These are phyloP conservation scores for Apamea crenata DNA, from an alignment of 2,888 invertebrate genomes.

Conservation along the genomic window DNA sequence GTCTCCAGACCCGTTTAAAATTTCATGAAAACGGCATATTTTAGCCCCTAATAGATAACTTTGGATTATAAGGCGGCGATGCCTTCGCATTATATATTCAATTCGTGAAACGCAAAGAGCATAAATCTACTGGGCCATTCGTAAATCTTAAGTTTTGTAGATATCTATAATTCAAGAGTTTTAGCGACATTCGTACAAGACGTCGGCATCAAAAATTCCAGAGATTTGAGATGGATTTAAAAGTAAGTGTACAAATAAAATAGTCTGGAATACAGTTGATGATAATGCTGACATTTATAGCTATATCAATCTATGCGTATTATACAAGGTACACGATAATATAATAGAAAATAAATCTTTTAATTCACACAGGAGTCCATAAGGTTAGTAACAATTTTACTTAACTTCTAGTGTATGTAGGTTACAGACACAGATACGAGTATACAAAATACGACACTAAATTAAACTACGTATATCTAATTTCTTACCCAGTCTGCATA, in stretches of 20 bases:
- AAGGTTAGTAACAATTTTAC: no score
- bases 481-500: background rate
- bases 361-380: no score
- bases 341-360: no score
- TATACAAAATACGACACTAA: background rate
- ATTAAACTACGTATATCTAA: no score
- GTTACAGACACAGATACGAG: no score
- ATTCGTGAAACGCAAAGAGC: slow-evolving; percentile 80
- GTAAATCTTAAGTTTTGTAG: slow-evolving; percentile 86
- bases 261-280: background rate
- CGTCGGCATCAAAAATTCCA: slow-evolving; percentile 47
- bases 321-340: background rate
- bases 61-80: slow-evolving; percentile 63
- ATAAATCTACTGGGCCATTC: slow-evolving; percentile 81
- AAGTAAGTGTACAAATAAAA: background rate
- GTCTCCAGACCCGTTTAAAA: slow-evolving; percentile 61
- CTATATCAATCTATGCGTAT: background rate
- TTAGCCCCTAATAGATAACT: slow-evolving; percentile 65
- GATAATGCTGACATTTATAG: background rate
- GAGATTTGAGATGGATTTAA: slow-evolving; percentile 33
- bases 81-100: slow-evolving; percentile 81
- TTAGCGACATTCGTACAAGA: slow-evolving; percentile 68
- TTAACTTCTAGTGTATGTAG: no score
- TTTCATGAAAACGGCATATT: slow-evolving; percentile 67
- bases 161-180: slow-evolving; percentile 82